These are phyloP conservation scores for Charina bottae DNA, from an alignment of 2,113 vertebrate species.

Conservation along the genomic window DNA sequence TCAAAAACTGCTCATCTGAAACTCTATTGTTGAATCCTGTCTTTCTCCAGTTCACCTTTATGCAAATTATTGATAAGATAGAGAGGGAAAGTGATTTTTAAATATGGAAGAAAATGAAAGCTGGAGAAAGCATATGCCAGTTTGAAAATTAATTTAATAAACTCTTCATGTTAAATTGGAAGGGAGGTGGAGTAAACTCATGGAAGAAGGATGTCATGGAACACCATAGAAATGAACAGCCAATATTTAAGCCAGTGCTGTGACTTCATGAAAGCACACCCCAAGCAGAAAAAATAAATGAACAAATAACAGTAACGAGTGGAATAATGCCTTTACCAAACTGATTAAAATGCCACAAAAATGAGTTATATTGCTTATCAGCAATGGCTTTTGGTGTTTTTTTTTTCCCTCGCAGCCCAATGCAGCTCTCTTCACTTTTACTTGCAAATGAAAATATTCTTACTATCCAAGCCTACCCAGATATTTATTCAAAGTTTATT, in stretches of 20 bases:
- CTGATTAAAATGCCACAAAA: background rate
- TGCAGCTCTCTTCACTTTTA: background rate
- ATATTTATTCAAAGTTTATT: background rate
- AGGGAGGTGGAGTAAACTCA: background rate
- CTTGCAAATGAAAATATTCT: background rate
- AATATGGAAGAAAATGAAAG: background rate
- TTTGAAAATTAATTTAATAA: background rate
- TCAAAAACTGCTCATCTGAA: background rate
- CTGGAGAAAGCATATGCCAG: background rate
- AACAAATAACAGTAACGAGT: background rate
- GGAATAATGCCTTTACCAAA: background rate
- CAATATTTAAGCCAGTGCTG: background rate
- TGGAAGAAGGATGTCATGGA: background rate
- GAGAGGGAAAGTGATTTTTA: background rate
- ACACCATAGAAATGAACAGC: background rate
- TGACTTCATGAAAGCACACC: background rate
- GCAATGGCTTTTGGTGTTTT: background rate
- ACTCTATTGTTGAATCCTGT: background rate
- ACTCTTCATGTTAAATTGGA: background rate
- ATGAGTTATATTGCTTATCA: background rate
- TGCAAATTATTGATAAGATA: background rate
- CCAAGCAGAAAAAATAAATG: fast-evolving
- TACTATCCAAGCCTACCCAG: background rate
- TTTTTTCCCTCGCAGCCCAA: background rate
- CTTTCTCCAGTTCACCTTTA: background rate